A percentile compares a stretch with the other conserved stretches of the same genome.
phyloP scores from a whole-genome alignment of 2,797 vertebrate species.

The Carapus acus region DNA sequence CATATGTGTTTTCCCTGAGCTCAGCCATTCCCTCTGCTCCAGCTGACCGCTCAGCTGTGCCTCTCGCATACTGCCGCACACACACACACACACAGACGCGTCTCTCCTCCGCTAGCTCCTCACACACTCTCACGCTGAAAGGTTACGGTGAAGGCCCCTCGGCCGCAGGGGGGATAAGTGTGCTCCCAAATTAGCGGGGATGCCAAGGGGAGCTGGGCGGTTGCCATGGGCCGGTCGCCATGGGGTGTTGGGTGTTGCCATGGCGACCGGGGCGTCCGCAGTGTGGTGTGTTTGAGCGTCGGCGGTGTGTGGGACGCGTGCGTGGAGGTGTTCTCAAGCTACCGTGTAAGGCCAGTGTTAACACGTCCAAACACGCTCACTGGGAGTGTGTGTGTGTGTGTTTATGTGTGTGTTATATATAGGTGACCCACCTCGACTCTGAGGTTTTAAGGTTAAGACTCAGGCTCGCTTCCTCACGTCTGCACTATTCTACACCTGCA shows the following conservation, averaged over 20 bases:
- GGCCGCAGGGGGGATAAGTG: slow-evolving; percentile 53
- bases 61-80: slow-evolving; percentile 50
- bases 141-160: slow-evolving; percentile 49
- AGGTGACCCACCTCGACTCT: slow-evolving; percentile 32
- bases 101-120: slow-evolving; percentile 59
- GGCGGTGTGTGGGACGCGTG: slow-evolving; percentile 45
- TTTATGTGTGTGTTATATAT: slow-evolving; percentile 26
- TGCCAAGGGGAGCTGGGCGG: slow-evolving; percentile 40
- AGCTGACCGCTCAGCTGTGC: slow-evolving; percentile 66
- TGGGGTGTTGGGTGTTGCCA: slow-evolving; percentile 37
- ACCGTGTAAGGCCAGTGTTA: slow-evolving; percentile 39
- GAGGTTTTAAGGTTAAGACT: slow-evolving; percentile 12
- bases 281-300: slow-evolving; percentile 41
- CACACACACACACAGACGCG: too few relatives aligned
- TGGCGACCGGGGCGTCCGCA: slow-evolving; percentile 48
- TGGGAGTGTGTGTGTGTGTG: slow-evolving; percentile 5
- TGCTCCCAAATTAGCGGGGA: slow-evolving; percentile 66
- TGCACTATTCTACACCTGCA: neutral
- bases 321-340: slow-evolving; percentile 39
- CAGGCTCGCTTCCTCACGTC: too few relatives aligned
- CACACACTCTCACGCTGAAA: slow-evolving; percentile 42
- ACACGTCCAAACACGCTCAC: slow-evolving; percentile 13
- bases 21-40: slow-evolving; percentile 60
- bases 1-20: slow-evolving; percentile 52
- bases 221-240: slow-evolving; percentile 42